Base-by-base conservation (phyloP, 2,113 vertebrate species). In the Pseudopodoces humilis region DNA sequence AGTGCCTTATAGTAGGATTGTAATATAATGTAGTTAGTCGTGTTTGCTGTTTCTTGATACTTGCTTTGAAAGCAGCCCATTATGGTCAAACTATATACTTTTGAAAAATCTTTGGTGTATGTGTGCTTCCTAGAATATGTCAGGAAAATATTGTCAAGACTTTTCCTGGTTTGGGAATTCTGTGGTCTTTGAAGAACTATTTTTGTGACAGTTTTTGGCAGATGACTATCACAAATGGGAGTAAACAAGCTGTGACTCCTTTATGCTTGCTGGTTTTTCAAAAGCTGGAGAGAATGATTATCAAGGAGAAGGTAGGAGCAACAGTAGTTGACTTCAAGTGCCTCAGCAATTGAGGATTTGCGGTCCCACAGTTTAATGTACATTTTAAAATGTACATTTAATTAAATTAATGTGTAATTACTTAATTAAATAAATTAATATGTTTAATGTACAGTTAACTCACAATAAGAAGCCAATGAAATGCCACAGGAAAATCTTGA, bases 401-500 rank as follows among this genome's bases (percentile, higher is more conserved):
- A 39, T 39, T 39, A 39, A 39, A 39, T 39, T 39, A 39, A 39
- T 39, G 39, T 39, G 39, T 39, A 39, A 39, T 39, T 39, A 39
- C 39, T 39, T 39, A 39, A 39, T 39, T 37, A 37, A 37, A 39
- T 39, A 39, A 39, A 39, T 39, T 39, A 39, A 39, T 39, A 39
- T 39, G 39, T 39, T 39, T 39, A 39, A 39, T 39, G 39, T 39
- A 39, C 39, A 39, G 39, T 39, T 22, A 8, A 17, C 25, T 84
- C 3, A 4, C 1, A 0, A 0, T 63, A 20, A 55, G 69, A 64
- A 60, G 74, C 23, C 35, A 24, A 25, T 65, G 46, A 60, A 31
- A 59, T 78, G 23, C 19, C n/a, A 30, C 28, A 16, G 62, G 58
- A 87, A 82, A 35, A 52, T 47, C 33, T 67, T 41, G 18, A 86